Base-by-base conservation (phyloP, 2,888 invertebrate genomes). In the Drosophila mulleri region DNA sequence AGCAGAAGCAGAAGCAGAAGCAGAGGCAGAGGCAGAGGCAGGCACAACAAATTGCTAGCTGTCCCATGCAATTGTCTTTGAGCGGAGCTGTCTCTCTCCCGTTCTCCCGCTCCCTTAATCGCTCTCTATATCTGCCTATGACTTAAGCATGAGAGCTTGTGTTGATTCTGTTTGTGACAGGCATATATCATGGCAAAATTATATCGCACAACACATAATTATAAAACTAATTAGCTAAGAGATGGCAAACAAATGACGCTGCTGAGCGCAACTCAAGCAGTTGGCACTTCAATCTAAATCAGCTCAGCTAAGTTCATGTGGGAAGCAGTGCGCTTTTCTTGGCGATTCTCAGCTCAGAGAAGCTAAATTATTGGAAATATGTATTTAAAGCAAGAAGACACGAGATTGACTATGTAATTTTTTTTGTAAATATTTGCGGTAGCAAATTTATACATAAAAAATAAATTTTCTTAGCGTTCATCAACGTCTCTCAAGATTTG, bases 221-320 rank as follows among this genome's bases (percentile, higher is more conserved):
- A 79, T 75, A 77, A 88, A 88, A 75, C 87, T 85, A 85, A 85
- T 85, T 85, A 85, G 87, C 84, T 83, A 67, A 72, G 79, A 78
- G 87, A 84, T 84, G 81, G 26, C 60, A 73, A 67, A 61, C 67
- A 78, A 83, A 80, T 73, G 73, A 59, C 58, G 60, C 37, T 29
- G 48, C 16, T 3, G 29, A 32, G 56, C 35, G 41, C 32, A 41
- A 14, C 52, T 20, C 41, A 48, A 39, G 18, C 50, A 62, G 32
- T 61, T 70, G 44, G 35, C 61, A 50, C 12, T 11, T 42, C 42
- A 50, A 20, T 48, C 37, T 35, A 42, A 39, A 39, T 29, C 42
- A 48, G 50, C 14, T 18, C 48, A 48, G 50, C 14, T 18, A 44
- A 39, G 47, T 9, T 29, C 3, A 45, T 57, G 67, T 52, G 56